Base-by-base conservation (phyloP, 2,888 invertebrate genomes). In the Synergus japonicus region DNA sequence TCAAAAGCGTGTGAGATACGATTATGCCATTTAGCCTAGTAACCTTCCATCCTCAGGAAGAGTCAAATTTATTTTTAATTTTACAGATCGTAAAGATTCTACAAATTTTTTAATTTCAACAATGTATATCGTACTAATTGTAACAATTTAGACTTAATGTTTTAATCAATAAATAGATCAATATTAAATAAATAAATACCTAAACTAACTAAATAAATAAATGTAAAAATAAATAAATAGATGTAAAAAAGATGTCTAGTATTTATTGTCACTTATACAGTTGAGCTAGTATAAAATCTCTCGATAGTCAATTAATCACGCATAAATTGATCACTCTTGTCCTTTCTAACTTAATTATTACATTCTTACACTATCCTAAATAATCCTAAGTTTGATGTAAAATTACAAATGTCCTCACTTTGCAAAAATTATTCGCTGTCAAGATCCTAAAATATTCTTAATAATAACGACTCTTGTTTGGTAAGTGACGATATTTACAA, bases 21-120 rank as follows among this genome's bases (percentile, higher is more conserved):
- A 80, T 84, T 83, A 83, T 80, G 80, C 83, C 78, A 83, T 81
- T 82, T 79, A 81, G 81, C 79, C 81, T 73, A 82, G 79, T 82
- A 81, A 83, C 81, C 82, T 80, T 82, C 79, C 80, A 82, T 82
- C 76, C 5, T 46, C 44, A 18, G 44, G 12, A 44, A 18, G 13
- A 44, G 4, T 44, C 46, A 46, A 46, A 18, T 46, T 69, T 69
- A 29, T 49, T 46, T 13, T 46, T 29, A 66, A 4, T 44, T 37
- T 64, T 29, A 37, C 37, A 13, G 13, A 13, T 64, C 7, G 49
- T 49, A 49, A 49, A 49, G 7, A n/a, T n/a, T n/a, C 5, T 15
- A 7, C 15, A 5, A 49, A 15, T 49, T 49, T 49, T n/a, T 2
- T 15, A 7, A 5, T 49, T 5, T 1, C 3, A 49, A 49, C 15